Conservation (phyloP, 2,113 vertebrate genomes). For the Notarius quadriscutis region DNA sequence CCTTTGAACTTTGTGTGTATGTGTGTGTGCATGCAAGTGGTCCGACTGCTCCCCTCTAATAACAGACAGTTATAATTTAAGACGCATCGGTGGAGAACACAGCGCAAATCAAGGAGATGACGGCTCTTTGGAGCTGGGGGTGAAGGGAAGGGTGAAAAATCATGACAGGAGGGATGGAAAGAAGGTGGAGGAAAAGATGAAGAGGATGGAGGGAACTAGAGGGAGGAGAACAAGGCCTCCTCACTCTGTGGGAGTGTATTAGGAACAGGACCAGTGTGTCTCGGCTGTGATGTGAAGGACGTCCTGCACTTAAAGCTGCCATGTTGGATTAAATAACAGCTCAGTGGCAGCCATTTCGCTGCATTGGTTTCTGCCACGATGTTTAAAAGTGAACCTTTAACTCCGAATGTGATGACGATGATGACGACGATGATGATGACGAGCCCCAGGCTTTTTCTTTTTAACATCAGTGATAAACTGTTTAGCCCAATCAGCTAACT, state of each 20-base stretch:
- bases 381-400: not conserved
- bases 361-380: not conserved
- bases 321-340: not conserved
- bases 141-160: slow-evolving; percentile 55
- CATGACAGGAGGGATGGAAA: slow-evolving; percentile 30
- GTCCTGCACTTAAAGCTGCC: slow-evolving; percentile 30
- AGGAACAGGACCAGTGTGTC: slow-evolving; percentile 35
- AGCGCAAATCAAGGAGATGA: slow-evolving; percentile 56
- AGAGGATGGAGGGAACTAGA: not conserved
- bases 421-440: not conserved
- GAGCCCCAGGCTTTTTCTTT: not conserved
- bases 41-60: slow-evolving; percentile 58
- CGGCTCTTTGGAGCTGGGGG: slow-evolving; percentile 42
- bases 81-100: slow-evolving; percentile 51
- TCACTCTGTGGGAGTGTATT: slow-evolving; percentile 7
- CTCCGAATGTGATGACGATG: not conserved
- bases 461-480: too few species aligned
- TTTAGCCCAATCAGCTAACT: too few species aligned
- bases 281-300: slow-evolving; percentile 19
- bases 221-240: slow-evolving; percentile 33
- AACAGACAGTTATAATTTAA: slow-evolving; percentile 62
- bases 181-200: slow-evolving; percentile 2
- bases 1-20: slow-evolving; percentile 13
- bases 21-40: slow-evolving; percentile 14
- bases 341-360: too few species aligned